phyloP scores from a whole-genome alignment of 2,113 vertebrate species.

The Nannospalax galili region DNA sequence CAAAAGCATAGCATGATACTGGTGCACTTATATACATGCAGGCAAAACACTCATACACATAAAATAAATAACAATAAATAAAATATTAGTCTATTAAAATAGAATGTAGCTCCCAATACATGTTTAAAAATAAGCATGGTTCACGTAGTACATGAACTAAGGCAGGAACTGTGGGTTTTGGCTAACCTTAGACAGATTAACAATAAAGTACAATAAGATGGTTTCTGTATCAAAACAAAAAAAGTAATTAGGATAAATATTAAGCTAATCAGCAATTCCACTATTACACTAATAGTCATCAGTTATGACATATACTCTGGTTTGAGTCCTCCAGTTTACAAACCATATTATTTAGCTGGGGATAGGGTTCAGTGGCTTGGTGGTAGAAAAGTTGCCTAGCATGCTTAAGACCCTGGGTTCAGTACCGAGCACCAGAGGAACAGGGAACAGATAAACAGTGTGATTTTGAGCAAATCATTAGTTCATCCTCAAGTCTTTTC shows the following conservation, averaged over 20 bases:
- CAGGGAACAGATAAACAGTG: background rate
- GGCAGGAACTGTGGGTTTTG: background rate
- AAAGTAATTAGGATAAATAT: background rate
- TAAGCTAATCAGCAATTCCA: slow-evolving; percentile 4
- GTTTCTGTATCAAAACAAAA: slow-evolving; percentile 49
- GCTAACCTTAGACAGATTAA: background rate
- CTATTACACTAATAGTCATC: background rate
- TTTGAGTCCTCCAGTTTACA: background rate
- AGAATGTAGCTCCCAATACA: background rate
- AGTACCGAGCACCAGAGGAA: background rate
- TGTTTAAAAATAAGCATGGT: background rate
- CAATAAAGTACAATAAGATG: background rate
- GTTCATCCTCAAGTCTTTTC: background rate
- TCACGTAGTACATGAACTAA: background rate
- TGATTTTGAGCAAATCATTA: background rate
- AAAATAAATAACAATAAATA: too few relatives aligned
- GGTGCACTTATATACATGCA: too few relatives aligned
- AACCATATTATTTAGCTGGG: background rate
- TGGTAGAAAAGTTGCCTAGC: too few relatives aligned
- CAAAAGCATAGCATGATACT: too few relatives aligned
- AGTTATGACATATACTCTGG: background rate
- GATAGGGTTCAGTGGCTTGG: background rate
- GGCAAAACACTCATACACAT: too few relatives aligned
- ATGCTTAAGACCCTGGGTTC: background rate
- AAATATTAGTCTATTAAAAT: background rate